These are phyloP conservation scores for Copidosoma floridanum DNA, from an alignment of 1,140 invertebrate genomes.

Conservation along the genomic window DNA sequence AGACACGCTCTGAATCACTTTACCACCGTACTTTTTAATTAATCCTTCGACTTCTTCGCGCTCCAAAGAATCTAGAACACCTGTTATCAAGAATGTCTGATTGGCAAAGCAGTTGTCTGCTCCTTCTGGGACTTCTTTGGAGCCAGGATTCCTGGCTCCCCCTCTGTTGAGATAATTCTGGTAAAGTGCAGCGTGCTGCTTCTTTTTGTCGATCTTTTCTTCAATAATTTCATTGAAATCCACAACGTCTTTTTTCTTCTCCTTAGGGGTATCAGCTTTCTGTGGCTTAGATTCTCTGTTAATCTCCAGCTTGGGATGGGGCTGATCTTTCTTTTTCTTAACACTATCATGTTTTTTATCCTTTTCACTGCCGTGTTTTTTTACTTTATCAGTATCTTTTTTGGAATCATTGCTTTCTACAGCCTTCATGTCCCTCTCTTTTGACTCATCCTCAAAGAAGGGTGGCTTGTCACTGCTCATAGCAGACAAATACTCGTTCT, in stretches of 20 bases:
- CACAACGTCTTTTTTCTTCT: conserved; percentile 31
- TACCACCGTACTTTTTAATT: conserved; percentile 79
- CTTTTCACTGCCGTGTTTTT: too few species aligned
- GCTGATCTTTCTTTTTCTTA: neutral
- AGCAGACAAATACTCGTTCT: conserved; percentile 31
- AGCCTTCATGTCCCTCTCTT: too few species aligned
- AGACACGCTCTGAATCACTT: conserved; percentile 71
- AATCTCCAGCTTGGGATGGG: conserved; percentile 2
- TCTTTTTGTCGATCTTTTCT: conserved; percentile 65
- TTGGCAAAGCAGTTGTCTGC: conserved; percentile 72
- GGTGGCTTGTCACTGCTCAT: neutral
- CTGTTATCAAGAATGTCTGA: conserved; percentile 81
- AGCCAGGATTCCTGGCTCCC: conserved; percentile 75
- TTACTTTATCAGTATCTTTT: neutral
- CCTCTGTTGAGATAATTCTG: conserved; percentile 72
- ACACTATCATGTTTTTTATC: conserved; percentile 19
- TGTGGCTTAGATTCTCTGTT: conserved; percentile 34
- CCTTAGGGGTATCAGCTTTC: conserved; percentile 39
- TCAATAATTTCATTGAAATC: conserved; percentile 57
- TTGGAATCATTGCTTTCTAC: neutral
- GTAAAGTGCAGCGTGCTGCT: conserved; percentile 64
- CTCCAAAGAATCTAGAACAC: conserved; percentile 86
- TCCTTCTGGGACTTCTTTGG: conserved; percentile 81
- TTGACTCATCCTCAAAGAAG: too few species aligned
- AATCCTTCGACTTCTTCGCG: conserved; percentile 74